phyloP scores from a whole-genome alignment of 2,113 vertebrate genomes.

The Cheirogaleus medius region DNA sequence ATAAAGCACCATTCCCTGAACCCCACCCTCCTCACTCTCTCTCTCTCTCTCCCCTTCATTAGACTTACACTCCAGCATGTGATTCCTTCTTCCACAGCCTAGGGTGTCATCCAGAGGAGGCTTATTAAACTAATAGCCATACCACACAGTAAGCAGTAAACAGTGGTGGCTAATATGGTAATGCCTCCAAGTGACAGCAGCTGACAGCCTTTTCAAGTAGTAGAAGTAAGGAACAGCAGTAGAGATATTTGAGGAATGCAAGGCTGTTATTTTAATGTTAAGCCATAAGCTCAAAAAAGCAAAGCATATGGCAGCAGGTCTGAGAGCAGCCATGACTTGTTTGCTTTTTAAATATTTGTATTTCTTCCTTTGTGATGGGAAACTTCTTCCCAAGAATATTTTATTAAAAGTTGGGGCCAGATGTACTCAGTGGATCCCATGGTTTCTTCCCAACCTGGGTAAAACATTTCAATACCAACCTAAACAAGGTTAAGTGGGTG shows the following conservation, averaged over 20 bases:
- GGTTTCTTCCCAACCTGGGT: not conserved
- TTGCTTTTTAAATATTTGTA: conserved; percentile 83
- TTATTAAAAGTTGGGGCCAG: conserved; percentile 59
- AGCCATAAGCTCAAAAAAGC: conserved; percentile 77
- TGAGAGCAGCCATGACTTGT: conserved; percentile 78
- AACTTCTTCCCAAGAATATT: conserved; percentile 74
- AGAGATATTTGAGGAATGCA: conserved; percentile 79
- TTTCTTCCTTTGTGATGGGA: conserved; percentile 80
- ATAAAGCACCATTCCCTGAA: not conserved
- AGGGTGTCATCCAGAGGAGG: conserved; percentile 29
- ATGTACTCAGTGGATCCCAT: not conserved
- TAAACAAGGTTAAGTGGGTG: not conserved
- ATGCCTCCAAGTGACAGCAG: conserved; percentile 66
- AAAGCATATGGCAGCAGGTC: conserved; percentile 79
- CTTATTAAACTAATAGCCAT: conserved; percentile 49
- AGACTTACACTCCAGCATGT: not conserved
- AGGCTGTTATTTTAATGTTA: conserved; percentile 82
- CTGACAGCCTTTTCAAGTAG: conserved; percentile 80
- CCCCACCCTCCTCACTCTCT: not conserved
- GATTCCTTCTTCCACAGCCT: not conserved
- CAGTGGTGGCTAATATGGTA: conserved; percentile 63
- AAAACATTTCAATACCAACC: not conserved
- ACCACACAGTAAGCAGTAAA: conserved; percentile 54
- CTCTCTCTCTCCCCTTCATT: not conserved
- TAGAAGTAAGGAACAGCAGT: conserved; percentile 70